Evolutionary conservation across 2,113 vertebrate species (phyloP), one percentile per base, ranked within the genome.

Genomic region (Tricholaema leucomelas): DNA sequence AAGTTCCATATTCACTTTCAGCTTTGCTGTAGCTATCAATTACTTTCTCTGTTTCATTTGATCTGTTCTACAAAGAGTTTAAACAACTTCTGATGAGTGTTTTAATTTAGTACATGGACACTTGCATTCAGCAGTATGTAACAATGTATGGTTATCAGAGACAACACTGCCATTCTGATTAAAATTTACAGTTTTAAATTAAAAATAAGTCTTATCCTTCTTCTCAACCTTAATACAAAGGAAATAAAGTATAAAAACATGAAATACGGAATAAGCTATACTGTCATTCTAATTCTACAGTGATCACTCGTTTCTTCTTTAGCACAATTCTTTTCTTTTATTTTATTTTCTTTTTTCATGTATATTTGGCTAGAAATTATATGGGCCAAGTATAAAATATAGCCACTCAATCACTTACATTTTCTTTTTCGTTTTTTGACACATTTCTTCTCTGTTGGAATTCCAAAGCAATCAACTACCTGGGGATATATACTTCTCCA

Each of bases 391-490:
- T 92, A 85, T 92, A 90, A 96, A 58, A 85, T 74, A 77, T 91
- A 94, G 88, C 67, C 71, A 91, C 83, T 81, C 86, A 72, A 42
- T 94, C 96, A 94, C 94, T 96, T 95, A 92, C 66, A 88, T 93
- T 96, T 96, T 67, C 28, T 72, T 94, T 91, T 93, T 93, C 56
- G 54, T 94, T 94, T 94, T 94, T 94, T 95, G 97, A 97, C 91
- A 95, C 90, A 88, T 92, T 96, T 95, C 88, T 83, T 96, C 97
- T 93, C 97, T 89, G 95, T 30, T 96, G 96, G 95, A 97, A 97
- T 97, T 97, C 96, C 81, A 94, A 97, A 95, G 95, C 96, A 96
- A 97, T 98, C 96, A 96, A 73, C 95, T 96, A 96, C 96, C 96
- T 97, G 95, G 95, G 95, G 97, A 97, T 93, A 92, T 73, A 93